Conservation (phyloP, 2,888 invertebrate genomes). For the Junonia oenone region DNA sequence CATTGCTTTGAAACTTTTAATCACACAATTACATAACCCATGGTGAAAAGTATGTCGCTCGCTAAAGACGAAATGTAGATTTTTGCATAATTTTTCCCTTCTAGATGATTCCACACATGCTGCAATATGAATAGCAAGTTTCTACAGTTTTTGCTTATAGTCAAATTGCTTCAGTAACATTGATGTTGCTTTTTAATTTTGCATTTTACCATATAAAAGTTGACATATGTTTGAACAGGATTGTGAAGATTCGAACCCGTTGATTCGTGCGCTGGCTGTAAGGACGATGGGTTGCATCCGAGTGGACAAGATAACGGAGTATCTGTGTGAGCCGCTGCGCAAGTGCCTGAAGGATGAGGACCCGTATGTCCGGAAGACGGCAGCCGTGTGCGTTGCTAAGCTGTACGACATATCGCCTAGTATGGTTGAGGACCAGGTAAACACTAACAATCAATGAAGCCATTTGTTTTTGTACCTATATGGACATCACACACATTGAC, state of each 20-base stretch:
- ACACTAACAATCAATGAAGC: too few species aligned
- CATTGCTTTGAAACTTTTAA: not conserved
- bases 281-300: constrained; percentile 99
- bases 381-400: constrained; percentile 99
- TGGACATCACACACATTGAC: too few species aligned
- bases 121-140: constrained; percentile 36
- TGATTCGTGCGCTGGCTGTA: constrained; percentile 98
- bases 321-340: constrained; percentile 97
- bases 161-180: constrained; percentile 56
- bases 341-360: constrained; percentile 97
- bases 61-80: not conserved
- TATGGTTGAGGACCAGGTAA: constrained; percentile 80
- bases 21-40: constrained; percentile 8
- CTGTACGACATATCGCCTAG: constrained; percentile 95
- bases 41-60: not conserved
- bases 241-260: constrained; percentile 99
- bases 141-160: constrained; percentile 51
- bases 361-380: constrained; percentile 98
- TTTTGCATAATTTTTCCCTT: not conserved
- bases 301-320: constrained; percentile 99
- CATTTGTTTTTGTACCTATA: too few species aligned
- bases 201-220: constrained; percentile 1
- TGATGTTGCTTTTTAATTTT: constrained; percentile 46
- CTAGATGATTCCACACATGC: not conserved
- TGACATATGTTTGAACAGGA: constrained; percentile 81